Conservation (phyloP, 2,797 vertebrate species). For the Catharus ustulatus region DNA sequence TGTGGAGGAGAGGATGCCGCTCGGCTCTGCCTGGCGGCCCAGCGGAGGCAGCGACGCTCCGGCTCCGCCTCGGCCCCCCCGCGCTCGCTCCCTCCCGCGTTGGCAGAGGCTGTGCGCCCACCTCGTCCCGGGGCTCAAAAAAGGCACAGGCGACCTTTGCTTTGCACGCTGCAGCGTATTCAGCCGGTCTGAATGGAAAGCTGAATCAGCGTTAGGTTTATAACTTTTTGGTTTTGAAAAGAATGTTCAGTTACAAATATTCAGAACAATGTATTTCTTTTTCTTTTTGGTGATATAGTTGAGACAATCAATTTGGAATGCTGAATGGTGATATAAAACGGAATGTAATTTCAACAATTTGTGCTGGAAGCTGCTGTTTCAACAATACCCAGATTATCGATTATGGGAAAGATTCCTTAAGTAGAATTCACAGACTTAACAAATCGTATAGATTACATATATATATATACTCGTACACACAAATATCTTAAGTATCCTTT, state of each 20-base stretch:
- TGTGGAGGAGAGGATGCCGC: background rate
- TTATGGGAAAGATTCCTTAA: background rate
- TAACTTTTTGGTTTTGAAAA: background rate
- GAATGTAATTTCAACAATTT: background rate
- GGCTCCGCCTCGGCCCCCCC: background rate
- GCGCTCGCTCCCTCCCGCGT: background rate
- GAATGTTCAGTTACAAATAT: background rate
- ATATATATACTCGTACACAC: accelerated
- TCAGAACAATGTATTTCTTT: background rate
- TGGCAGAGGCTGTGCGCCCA: background rate
- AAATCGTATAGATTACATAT: background rate
- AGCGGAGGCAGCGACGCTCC: background rate
- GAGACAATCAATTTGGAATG: slow-evolving; percentile 19
- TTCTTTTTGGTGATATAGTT: background rate
- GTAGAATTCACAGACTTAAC: background rate
- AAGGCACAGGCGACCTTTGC: background rate
- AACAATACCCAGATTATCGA: background rate
- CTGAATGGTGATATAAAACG: background rate
- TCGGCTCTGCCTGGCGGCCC: background rate
- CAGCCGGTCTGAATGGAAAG: background rate
- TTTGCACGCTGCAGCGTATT: background rate
- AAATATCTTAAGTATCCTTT: background rate
- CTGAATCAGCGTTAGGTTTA: background rate
- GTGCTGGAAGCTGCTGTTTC: background rate
- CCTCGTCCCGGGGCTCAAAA: background rate